Evolutionary conservation across 1,140 invertebrate genomes (phyloP), one percentile per base, ranked within the genome.

Genomic region (Aphelinus atriplicis): DNA sequence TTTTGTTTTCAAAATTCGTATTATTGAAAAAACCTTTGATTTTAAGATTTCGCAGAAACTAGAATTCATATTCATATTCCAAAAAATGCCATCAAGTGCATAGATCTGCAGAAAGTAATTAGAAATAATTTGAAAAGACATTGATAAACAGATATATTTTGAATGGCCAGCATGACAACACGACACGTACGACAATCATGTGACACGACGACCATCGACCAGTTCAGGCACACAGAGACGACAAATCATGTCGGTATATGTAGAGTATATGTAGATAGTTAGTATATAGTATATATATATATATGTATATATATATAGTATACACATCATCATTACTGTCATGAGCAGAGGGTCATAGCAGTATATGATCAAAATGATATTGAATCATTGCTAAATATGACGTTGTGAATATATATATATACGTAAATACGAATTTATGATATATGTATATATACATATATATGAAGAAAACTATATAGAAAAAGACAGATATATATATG

Each of bases 101-200:
- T 26, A 26, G 26, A 26, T 26, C 26, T 26, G 26, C 26, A 26
- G 26, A 26, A 26, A 26, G 26, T 26, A 26, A 26, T 26, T 26
- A 26, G 26, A 26, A 26, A 26, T 26, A 26, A 26, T 26, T 26
- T 26, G 61, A 57, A 69, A 7, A 67, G 56, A 56, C 43, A 66
- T 47, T 43, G 65, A 61, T 65, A 78, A 77, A 77, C 73, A 75
- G 46, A 75, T 47, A 75, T 63, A 78, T 81, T 71, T 73, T 84
- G 84, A 86, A 88, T 87, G 85, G 86, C 87, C 87, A 88, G 84
- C 85, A 87, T 88, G 87, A 88, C 87, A 88, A 88, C 87, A 88
- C 86, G 86, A 88, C 84, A 88, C 86, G 86, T 86, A 88, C 86
- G 85, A 88, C 87, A 88, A 87, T 87, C 86, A 87, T 87, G 87